Evolutionary conservation across 2,113 vertebrate species (phyloP), one percentile per base, ranked within the genome.

Genomic region (Kryptolebias marmoratus): DNA sequence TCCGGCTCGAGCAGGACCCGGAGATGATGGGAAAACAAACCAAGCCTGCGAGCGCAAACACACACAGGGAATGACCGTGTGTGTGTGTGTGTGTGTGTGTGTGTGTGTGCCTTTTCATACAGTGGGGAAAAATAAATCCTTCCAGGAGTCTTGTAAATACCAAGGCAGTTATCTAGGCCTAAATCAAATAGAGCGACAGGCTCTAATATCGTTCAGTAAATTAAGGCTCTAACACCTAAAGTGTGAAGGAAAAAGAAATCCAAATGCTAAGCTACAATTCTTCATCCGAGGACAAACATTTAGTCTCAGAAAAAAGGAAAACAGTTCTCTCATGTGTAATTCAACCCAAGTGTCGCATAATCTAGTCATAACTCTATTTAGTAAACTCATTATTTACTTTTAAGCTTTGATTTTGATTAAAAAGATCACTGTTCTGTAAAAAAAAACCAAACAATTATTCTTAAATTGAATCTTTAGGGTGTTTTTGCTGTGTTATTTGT

Each of bases 1-100:
- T 88, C 83, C 81, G 69, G 82, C 54, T 44, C 73, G 75, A 92
- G 73, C 87, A 89, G 84, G 91, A 91, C 77, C 49, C 66, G 44
- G 16, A 65, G 36, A 56, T 77, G 69, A 49, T 80, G 66, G 53
- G 73, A 82, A 79, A 81, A 79, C 78, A 88, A 81, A 74, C 52
- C 74, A 50, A 83, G 68, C 74, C 68, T 77, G 82, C 71, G 65
- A 77, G 64, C 60, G 75, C 57, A 83, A 90, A 87, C 56, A 83
- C 56, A 87, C 71, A 74, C 49, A 77, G 56, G 64, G 75, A 59
- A 56, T 64, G 53, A 62, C 60, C 83, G 62, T 79, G 44, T 64
- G 66, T 44, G 4, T 18, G 30, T 30, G 39, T 62, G 42, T 72
- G 61, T 50, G 56, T 59, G 56, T 53, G 49, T 22, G 63, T 66